phyloP scores from a whole-genome alignment of 2,888 invertebrate genomes.

The Dioctria linearis region DNA sequence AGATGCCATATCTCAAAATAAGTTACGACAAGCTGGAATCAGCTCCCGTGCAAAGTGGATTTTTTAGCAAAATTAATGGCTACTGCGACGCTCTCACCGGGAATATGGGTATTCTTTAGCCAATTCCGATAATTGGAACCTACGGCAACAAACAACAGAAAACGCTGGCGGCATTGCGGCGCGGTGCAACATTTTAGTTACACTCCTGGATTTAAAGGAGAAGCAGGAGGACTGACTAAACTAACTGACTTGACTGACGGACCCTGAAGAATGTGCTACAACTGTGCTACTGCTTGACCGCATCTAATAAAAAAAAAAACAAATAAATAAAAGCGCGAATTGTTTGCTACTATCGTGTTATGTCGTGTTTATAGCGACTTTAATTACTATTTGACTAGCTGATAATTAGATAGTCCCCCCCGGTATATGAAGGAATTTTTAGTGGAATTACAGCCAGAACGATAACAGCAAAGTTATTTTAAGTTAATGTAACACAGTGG shows the following conservation, averaged over 20 bases:
- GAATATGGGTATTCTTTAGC: conserved; percentile 34
- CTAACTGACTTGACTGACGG: too few species aligned
- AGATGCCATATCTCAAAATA: conserved; percentile 50
- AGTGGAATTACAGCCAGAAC: conserved; percentile 2
- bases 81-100: conserved; percentile 19
- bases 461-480: conserved; percentile 1
- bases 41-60: conserved; percentile 46
- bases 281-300: background rate
- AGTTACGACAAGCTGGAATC: conserved; percentile 38
- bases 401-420: conserved; percentile 30
- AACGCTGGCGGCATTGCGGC: background rate
- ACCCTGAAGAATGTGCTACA: conserved; percentile 19
- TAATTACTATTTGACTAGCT: conserved; percentile 39
- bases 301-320: background rate
- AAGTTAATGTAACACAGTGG: conserved; percentile 16
- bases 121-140: conserved; percentile 43
- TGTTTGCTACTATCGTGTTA: conserved; percentile 2
- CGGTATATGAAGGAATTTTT: conserved; percentile 42
- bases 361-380: conserved; percentile 47
- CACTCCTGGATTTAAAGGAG: background rate
- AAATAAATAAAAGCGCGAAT: background rate
- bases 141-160: background rate
- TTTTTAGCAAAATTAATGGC: conserved; percentile 41
- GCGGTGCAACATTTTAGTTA: background rate
- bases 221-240: background rate